These are phyloP conservation scores for Tipula confusa DNA, from an alignment of 2,888 invertebrate species.

Conservation along the genomic window DNA sequence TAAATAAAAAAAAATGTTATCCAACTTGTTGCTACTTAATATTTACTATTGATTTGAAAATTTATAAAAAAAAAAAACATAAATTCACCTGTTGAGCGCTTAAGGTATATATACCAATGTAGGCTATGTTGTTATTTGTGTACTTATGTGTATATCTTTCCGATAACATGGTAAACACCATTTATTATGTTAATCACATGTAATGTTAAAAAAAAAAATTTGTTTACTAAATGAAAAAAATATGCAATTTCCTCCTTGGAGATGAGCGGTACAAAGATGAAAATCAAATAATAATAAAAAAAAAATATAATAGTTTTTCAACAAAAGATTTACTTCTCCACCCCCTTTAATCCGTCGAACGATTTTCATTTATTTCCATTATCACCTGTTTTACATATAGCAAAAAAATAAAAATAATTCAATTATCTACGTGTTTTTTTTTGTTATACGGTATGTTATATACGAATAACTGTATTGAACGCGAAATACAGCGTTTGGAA, in stretches of 20 bases:
- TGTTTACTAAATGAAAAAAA: neutral
- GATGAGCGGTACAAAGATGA: neutral
- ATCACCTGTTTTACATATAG: constrained; percentile 16
- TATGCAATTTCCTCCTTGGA: neutral
- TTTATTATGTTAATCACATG: neutral
- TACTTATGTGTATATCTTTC: neutral
- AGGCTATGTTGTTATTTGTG: neutral
- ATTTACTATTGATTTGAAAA: neutral
- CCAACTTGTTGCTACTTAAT: neutral
- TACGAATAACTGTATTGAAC: neutral
- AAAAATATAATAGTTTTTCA: constrained; percentile 25
- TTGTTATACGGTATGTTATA: too few species aligned
- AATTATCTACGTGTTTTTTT: neutral
- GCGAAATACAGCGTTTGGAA: neutral
- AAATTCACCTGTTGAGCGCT: constrained; percentile 7
- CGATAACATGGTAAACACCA: neutral
- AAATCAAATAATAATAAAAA: too few species aligned
- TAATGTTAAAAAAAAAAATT: too few species aligned
- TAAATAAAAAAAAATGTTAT: neutral
- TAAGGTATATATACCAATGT: neutral
- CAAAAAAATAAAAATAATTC: too few species aligned
- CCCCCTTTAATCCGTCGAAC: too few species aligned
- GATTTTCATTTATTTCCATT: constrained; percentile 12
- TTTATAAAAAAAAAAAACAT: too few species aligned
- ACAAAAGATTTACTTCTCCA: neutral